A percentile compares a stretch with the other conserved stretches of the same genome.
These are phyloP conservation scores for Heliconius erato DNA, from an alignment of 2,888 invertebrate species.

Conservation along the genomic window DNA sequence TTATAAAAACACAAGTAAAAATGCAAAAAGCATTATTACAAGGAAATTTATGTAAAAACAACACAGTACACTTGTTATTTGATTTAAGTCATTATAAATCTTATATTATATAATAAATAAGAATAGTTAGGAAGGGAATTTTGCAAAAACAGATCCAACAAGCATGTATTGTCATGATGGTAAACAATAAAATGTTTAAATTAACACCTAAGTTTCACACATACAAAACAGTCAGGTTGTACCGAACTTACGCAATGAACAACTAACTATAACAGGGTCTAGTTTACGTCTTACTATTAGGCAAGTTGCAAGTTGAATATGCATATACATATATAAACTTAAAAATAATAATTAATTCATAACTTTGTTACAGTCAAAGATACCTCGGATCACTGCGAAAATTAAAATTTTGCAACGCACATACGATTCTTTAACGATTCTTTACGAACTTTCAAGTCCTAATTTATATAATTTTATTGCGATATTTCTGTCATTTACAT, in stretches of 20 bases:
- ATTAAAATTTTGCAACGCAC: constrained; percentile 35
- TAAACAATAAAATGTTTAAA: constrained; percentile 1
- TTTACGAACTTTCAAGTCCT: background rate
- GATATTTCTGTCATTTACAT: background rate
- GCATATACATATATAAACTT: constrained; percentile 1
- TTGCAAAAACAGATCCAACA: background rate
- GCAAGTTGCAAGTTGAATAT: constrained; percentile 17
- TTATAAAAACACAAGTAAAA: background rate
- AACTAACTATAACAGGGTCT: constrained; percentile 8
- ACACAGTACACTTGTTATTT: background rate
- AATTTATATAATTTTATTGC: background rate
- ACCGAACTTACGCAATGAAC: constrained; percentile 27
- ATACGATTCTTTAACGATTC: background rate
- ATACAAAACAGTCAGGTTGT: background rate
- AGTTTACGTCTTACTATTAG: constrained; percentile 30
- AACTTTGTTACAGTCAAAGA: constrained; percentile 60
- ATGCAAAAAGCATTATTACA: background rate
- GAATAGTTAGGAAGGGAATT: background rate
- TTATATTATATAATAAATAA: background rate
- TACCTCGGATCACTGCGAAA: constrained; percentile 40
- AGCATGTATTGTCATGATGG: background rate
- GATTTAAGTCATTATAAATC: background rate
- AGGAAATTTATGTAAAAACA: background rate
- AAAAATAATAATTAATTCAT: constrained; percentile 8
- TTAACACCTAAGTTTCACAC: background rate